Base-by-base conservation (phyloP, 92 coral and sea anemone genomes). In the Porites cylindrica region DNA sequence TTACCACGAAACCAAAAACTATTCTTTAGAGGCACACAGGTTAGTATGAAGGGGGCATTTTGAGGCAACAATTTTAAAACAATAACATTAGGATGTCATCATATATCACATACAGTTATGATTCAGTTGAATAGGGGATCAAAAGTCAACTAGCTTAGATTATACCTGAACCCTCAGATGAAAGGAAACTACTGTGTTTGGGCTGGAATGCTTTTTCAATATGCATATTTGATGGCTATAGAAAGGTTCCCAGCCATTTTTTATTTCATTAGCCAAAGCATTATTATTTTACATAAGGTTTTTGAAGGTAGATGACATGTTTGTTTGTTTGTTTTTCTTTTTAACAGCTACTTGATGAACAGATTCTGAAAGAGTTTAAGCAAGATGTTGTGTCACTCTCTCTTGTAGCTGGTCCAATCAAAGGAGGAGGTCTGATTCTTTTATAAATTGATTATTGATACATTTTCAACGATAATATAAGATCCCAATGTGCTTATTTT, bases 351-450 rank as follows among this genome's bases (percentile, higher is more conserved):
- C 54, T 70, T 26, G 75, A 38, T 54, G 43, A 13, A 29, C 75
- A 70, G 75, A 70, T 19, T 13, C n/a, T 43, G 6, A 70, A 70
- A 70, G 75, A 70, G 14, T 24, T 70, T 10, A 29, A 29, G 13
- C 75, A 70, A 19, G n/a, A 10, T 70, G 75, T 43, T 1, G 75
- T 70, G 53, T 70, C n/a, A 10, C 52, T 70, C n/a, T 14, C 75
- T 70, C 53, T 70, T 26, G 75, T 70, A 43, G n/a, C 75, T 24
- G 75, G 75, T 70, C 75, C 75, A 70, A 32, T 70, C 43, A 10
- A 10, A 70, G 75, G 75, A 70, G 75, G 72, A 70, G 51, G 75
- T 70, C n/a, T 70, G 20, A 26, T 69, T 69, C 47, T 69, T 69
- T 69, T 69, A 47, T 47, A 70, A 13, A 29, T 43, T 26, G 53